These are phyloP conservation scores for Pelodiscus sinensis DNA, from an alignment of 2,113 vertebrate genomes.

Conservation along the genomic window DNA sequence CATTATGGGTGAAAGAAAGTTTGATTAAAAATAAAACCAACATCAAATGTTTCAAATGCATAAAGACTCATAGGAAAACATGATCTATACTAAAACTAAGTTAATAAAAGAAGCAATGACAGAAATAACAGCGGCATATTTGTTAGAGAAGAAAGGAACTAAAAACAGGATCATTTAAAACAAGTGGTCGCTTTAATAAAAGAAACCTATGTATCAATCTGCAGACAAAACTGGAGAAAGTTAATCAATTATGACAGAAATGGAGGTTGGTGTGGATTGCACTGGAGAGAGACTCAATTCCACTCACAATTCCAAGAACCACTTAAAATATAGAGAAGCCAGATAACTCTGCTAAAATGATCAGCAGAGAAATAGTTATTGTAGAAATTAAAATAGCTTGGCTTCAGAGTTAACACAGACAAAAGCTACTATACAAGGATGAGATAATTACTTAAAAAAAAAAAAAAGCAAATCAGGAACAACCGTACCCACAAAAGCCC, in stretches of 20 bases:
- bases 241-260: background rate
- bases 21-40: background rate
- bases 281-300: background rate
- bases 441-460: background rate
- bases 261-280: background rate
- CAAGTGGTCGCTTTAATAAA: background rate
- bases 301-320: fast-evolving
- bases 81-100: background rate
- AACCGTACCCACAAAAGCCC: background rate
- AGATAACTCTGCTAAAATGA: background rate
- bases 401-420: background rate
- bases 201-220: background rate
- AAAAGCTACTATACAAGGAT: background rate
- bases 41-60: background rate
- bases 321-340: background rate
- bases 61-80: background rate
- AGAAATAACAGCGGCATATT: background rate
- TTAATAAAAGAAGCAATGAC: background rate
- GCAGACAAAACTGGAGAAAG: background rate
- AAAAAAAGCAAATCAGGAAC: background rate
- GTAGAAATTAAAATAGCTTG: background rate
- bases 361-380: background rate
- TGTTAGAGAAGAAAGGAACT: background rate
- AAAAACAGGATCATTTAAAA: background rate
- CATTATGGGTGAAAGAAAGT: background rate